These are phyloP conservation scores for Emydocephalus ijimae DNA, from an alignment of 2,113 vertebrate genomes.

Conservation along the genomic window DNA sequence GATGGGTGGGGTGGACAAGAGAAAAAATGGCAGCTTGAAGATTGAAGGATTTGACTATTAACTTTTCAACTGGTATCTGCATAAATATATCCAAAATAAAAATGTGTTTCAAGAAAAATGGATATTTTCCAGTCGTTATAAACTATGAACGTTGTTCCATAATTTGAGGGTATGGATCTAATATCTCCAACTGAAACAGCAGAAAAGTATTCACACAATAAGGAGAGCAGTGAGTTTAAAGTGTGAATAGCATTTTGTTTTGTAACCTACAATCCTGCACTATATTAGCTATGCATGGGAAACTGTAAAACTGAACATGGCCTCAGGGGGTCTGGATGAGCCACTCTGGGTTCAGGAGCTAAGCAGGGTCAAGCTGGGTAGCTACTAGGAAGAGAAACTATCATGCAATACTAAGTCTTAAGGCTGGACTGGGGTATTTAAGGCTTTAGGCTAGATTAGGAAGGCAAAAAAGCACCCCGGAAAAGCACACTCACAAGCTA, in stretches of 20 bases:
- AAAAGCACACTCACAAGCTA: neutral
- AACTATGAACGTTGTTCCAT: neutral
- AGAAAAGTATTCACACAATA: neutral
- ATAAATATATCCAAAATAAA: neutral
- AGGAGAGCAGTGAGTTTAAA: neutral
- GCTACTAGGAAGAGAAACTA: neutral
- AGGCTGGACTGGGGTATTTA: neutral
- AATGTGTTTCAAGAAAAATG: neutral
- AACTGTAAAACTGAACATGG: neutral
- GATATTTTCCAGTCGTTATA: neutral
- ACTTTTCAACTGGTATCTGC: neutral
- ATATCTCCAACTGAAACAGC: neutral
- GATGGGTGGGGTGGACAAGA: neutral
- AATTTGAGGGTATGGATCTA: neutral
- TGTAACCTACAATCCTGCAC: neutral
- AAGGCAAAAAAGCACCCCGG: neutral
- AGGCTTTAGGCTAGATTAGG: neutral
- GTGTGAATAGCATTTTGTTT: neutral
- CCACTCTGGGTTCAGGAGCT: neutral
- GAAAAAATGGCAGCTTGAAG: neutral
- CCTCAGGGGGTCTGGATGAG: neutral
- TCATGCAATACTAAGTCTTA: neutral
- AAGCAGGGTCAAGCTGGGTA: neutral
- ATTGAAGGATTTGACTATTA: neutral
- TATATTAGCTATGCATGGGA: neutral